phyloP scores from a whole-genome alignment of 2,113 vertebrate species.

The Pan troglodytes region NHGRI_mPanTro3-v2.1_pri NC_086016.1:28646501-28647000 shows the following conservation, averaged over 20 bases:
- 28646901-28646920: not conserved
- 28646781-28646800: not conserved
- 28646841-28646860: constrained; percentile 21
- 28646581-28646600: not conserved
- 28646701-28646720: constrained; percentile 3
- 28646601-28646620: not conserved
- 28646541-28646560: not conserved
- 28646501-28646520: not conserved
- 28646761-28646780: not conserved
- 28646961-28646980: not conserved
- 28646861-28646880: not conserved
- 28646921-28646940: not conserved
- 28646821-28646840: not conserved
- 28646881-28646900: not conserved
- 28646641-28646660: constrained; percentile 73
- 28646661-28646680: constrained; percentile 43
- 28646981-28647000: not conserved
- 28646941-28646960: not conserved
- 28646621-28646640: not conserved
- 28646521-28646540: not conserved
- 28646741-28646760: not conserved
- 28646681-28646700: constrained; percentile 70
- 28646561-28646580: not conserved
- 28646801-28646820: not conserved
- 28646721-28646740: not conserved